These are phyloP conservation scores for Caenorhabditis tropicalis DNA, from an alignment of 1,140 invertebrate genomes.

Conservation along the genomic window DNA sequence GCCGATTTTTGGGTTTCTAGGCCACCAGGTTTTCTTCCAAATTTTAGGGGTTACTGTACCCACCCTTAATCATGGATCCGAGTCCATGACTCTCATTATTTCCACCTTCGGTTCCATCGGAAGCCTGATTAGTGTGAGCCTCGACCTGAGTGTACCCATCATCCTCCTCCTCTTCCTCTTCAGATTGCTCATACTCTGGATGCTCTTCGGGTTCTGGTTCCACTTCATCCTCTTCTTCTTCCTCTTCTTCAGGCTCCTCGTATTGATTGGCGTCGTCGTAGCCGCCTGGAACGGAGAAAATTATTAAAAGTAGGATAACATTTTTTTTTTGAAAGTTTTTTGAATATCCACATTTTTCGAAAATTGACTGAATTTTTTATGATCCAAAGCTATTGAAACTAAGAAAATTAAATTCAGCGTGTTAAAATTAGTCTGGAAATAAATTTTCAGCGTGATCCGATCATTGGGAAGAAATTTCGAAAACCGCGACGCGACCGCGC, in stretches of 20 bases:
- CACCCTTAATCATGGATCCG: slow-evolving; percentile 44
- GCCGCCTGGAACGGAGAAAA: background rate
- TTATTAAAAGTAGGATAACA: background rate
- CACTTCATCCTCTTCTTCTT: slow-evolving; percentile 42
- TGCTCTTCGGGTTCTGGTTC: slow-evolving; percentile 2
- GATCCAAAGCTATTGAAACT: too few species aligned
- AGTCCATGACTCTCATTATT: background rate
- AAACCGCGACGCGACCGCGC: background rate
- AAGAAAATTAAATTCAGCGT: too few species aligned
- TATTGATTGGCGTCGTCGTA: slow-evolving; percentile 7
- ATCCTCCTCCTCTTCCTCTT: slow-evolving; percentile 44
- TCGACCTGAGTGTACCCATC: slow-evolving; percentile 23
- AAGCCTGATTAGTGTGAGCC: background rate
- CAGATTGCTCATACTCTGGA: background rate
- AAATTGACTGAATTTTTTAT: too few species aligned
- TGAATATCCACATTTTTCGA: background rate
- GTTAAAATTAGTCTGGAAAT: too few species aligned
- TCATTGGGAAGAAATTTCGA: too few species aligned
- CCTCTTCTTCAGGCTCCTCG: slow-evolving; percentile 17
- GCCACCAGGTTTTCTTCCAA: too few species aligned
- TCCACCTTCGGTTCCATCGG: slow-evolving; percentile 47
- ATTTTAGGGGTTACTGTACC: background rate
- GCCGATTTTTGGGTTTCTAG: too few species aligned
- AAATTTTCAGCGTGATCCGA: too few species aligned
- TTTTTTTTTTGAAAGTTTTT: background rate